Conservation (phyloP, 2,888 invertebrate genomes). For the Apamea sordens region DNA sequence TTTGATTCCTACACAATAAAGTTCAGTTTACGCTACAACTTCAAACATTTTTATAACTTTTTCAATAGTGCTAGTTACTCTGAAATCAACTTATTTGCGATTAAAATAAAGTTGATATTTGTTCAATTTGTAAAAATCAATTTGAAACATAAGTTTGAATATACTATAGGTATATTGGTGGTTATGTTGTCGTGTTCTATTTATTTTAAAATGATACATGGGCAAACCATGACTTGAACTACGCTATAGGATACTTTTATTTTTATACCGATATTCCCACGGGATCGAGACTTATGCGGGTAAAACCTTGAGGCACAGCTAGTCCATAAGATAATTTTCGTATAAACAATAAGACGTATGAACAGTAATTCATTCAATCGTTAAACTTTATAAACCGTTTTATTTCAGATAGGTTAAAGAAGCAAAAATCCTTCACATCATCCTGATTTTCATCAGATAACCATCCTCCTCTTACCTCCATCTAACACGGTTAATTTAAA, state of each 20-base stretch:
- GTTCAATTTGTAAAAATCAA: too few species aligned
- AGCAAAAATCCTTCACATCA: background rate
- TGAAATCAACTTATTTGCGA: too few species aligned
- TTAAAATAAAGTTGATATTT: too few species aligned
- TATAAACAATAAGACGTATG: background rate
- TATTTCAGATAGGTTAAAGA: too few species aligned
- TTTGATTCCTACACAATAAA: too few species aligned
- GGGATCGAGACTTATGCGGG: background rate
- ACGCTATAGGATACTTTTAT: background rate
- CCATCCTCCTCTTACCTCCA: background rate
- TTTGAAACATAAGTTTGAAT: too few species aligned
- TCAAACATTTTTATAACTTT: too few species aligned
- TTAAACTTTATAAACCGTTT: background rate
- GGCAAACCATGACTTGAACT: background rate
- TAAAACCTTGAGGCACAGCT: background rate
- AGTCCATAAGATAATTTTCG: background rate
- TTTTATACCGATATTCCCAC: background rate
- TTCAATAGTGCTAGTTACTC: too few species aligned
- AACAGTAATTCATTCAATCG: background rate
- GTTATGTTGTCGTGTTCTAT: background rate
- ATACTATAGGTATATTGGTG: background rate
- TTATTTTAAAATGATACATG: background rate
- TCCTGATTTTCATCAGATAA: background rate
- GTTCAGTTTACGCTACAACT: too few species aligned
- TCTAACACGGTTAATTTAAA: slow-evolving; percentile 44